phyloP scores from a whole-genome alignment of 1,140 invertebrate genomes.

The Lerema accius region DNA sequence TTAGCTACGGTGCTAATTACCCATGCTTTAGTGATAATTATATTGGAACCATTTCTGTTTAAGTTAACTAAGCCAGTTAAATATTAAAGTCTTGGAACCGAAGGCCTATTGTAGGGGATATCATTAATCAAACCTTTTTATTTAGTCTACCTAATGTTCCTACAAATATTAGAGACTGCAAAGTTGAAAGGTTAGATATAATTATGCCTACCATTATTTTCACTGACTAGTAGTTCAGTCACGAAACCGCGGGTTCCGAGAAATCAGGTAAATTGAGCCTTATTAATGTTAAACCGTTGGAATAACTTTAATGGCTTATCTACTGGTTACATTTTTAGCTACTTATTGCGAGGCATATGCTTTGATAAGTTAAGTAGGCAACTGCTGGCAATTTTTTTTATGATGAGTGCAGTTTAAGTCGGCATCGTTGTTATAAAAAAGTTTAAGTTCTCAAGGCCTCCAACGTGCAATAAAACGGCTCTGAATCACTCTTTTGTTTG shows the following conservation, averaged over 20 bases:
- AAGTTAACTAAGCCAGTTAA: neutral
- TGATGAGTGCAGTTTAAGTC: no score
- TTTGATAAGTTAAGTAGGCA: no score
- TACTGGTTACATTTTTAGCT: neutral
- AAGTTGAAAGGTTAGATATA: constrained; percentile 16
- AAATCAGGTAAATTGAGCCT: constrained; percentile 5
- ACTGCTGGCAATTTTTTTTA: no score
- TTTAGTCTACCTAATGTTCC: constrained; percentile 1
- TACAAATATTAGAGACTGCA: constrained; percentile 11
- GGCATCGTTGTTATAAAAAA: no score
- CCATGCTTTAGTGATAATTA: neutral
- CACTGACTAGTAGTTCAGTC: constrained; percentile 3
- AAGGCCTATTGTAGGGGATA: neutral
- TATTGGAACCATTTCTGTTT: neutral
- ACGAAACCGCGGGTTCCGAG: constrained; percentile 14
- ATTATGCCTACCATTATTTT: constrained; percentile 20
- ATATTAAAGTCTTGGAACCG: neutral
- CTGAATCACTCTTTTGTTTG: no score
- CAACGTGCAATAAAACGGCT: no score
- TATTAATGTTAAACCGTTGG: constrained; percentile 10
- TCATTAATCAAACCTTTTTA: neutral
- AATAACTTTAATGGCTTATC: neutral
- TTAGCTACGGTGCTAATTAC: no score
- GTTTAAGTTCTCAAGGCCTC: no score
- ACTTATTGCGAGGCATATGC: no score